These are phyloP conservation scores for Marronus borbonicus DNA, from an alignment of 2,888 invertebrate species.

Conservation along the genomic window DNA sequence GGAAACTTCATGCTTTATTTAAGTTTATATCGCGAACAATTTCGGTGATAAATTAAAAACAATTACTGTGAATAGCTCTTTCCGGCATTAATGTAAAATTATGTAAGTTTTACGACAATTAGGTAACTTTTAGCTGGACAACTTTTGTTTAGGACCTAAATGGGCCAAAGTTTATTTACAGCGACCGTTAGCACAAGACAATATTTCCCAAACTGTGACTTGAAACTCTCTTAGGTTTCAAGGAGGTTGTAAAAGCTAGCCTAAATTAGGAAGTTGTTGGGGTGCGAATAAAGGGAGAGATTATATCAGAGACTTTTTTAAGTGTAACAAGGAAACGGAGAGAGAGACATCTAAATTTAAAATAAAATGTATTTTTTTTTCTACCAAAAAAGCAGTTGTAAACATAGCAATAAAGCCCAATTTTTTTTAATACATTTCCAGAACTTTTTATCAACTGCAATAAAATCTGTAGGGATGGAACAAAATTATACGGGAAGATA, in stretches of 20 bases:
- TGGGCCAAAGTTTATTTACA: conserved; percentile 9
- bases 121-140: conserved; percentile 2
- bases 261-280: conserved; percentile 1
- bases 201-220: conserved; percentile 19
- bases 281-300: no score
- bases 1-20: no score
- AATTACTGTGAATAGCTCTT: no score
- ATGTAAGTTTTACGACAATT: conserved; percentile 15
- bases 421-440: conserved; percentile 3
- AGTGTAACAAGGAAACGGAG: no score
- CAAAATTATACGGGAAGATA: no score
- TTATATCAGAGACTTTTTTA: no score
- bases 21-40: no score
- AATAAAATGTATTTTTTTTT: no score
- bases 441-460: background rate
- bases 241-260: conserved; percentile 2
- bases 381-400: background rate
- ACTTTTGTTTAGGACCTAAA: background rate
- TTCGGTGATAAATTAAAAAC: no score
- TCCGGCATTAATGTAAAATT: background rate
- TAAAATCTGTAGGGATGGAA: no score
- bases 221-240: conserved; percentile 5
- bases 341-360: no score
- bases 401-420: background rate
- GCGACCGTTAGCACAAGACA: conserved; percentile 6